Conservation (phyloP, 2,797 vertebrate species). For the Perodicticus potto region DNA sequence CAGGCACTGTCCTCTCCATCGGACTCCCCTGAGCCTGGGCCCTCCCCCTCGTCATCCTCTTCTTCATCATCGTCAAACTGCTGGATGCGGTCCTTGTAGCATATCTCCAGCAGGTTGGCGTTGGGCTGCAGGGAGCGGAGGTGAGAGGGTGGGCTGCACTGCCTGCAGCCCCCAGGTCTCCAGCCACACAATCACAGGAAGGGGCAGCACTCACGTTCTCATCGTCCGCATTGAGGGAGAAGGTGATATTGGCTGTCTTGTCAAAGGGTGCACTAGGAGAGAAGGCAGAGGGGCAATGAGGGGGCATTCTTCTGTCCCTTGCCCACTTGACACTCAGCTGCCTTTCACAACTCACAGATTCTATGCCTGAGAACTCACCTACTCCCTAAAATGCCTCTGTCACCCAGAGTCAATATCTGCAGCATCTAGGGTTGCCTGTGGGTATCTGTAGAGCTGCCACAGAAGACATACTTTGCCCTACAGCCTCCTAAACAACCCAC, state of each 20-base stretch:
- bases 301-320: too few species aligned
- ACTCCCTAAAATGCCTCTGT: background rate
- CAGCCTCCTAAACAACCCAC: background rate
- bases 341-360: background rate
- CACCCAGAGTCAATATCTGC: background rate
- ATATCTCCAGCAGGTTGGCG: conserved; percentile 87
- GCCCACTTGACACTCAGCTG: background rate
- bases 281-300: background rate
- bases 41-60: conserved; percentile 80
- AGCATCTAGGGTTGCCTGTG: rapidly evolving
- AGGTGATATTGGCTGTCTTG: conserved; percentile 87
- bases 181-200: rapidly evolving
- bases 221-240: conserved; percentile 86
- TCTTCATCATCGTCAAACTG: conserved; percentile 88
- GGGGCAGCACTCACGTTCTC: conserved; percentile 85
- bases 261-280: conserved; percentile 86
- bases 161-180: rapidly evolving
- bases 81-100: conserved; percentile 88
- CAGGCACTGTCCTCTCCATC: conserved; percentile 86
- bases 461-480: background rate
- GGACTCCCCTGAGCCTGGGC: conserved; percentile 74
- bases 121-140: conserved; percentile 80
- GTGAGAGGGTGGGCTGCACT: rapidly evolving
- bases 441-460: background rate
- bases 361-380: rapidly evolving